Percentiles rank a stretch among this genome's conserved stretches.
These are phyloP conservation scores for Sthenelais limicola DNA, from an alignment of 2,888 invertebrate species.

Conservation along the genomic window DNA sequence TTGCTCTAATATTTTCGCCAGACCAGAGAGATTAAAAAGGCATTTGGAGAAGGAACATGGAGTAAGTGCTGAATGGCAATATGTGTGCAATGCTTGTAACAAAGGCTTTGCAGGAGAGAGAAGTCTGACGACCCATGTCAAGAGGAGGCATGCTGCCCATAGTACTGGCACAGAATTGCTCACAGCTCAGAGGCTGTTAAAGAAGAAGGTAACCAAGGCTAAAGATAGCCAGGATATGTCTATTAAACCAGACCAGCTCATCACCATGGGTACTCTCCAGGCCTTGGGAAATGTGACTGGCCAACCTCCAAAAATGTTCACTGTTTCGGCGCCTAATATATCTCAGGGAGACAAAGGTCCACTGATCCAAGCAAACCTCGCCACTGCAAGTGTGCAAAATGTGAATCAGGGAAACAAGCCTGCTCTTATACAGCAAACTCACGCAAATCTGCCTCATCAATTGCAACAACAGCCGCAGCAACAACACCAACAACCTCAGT, in stretches of 20 bases:
- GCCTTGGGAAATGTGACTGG: too few species aligned
- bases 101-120: constrained; percentile 50
- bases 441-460: neutral
- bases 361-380: too few species aligned
- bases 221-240: neutral
- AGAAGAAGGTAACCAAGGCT: neutral
- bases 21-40: constrained; percentile 48
- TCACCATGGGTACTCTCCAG: neutral
- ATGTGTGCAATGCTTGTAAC: constrained; percentile 43
- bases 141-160: constrained; percentile 27
- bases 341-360: too few species aligned
- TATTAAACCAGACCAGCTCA: neutral
- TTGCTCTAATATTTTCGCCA: constrained; percentile 42
- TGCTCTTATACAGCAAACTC: too few species aligned
- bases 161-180: neutral
- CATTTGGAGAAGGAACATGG: constrained; percentile 48
- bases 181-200: neutral
- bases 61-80: constrained; percentile 41
- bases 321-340: too few species aligned
- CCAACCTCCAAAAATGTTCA: too few species aligned
- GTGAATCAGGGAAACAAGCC: too few species aligned
- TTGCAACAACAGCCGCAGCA: neutral
- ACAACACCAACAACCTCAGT: too few species aligned
- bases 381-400: too few species aligned
- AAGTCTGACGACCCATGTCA: constrained; percentile 47